Evolutionary conservation across 1,140 invertebrate species (phyloP).

Genomic region (Chrysomallon squamiferum): DNA sequence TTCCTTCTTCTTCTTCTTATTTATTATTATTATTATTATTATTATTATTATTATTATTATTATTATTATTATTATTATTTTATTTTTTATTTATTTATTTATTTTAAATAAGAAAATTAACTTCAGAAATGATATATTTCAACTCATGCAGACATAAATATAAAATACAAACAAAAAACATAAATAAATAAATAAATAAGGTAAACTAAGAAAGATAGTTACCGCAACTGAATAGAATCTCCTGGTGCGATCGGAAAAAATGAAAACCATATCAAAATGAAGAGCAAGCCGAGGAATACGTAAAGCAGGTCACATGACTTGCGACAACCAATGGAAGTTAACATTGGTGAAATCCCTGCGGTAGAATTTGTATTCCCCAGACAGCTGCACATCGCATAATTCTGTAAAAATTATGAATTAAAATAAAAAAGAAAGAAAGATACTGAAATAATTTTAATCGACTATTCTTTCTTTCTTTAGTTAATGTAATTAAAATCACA

Average conservation of each 20-base stretch:
- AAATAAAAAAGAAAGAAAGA: constrained; percentile 15
- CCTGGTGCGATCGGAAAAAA: constrained; percentile 81
- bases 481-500: no score
- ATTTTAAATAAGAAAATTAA: neutral
- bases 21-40: no score
- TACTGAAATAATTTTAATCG: neutral
- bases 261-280: constrained; percentile 76
- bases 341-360: neutral
- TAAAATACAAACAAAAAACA: no score
- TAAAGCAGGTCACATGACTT: constrained; percentile 72
- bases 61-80: no score
- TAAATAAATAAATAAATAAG: neutral
- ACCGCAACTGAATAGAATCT: constrained; percentile 78
- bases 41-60: no score
- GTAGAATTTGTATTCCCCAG: neutral
- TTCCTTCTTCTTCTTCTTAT: no score
- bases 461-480: neutral
- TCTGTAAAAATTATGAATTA: constrained; percentile 21
- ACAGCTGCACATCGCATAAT: constrained; percentile 6
- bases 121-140: no score
- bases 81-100: neutral
- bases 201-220: constrained; percentile 20
- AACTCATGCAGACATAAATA: no score
- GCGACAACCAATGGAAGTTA: constrained; percentile 68
- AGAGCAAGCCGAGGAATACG: constrained; percentile 71